Percentiles rank a stretch among this genome's conserved stretches.
These are phyloP conservation scores for Ruditapes philippinarum DNA, from an alignment of 1,140 invertebrate genomes.

Conservation along the genomic window DNA sequence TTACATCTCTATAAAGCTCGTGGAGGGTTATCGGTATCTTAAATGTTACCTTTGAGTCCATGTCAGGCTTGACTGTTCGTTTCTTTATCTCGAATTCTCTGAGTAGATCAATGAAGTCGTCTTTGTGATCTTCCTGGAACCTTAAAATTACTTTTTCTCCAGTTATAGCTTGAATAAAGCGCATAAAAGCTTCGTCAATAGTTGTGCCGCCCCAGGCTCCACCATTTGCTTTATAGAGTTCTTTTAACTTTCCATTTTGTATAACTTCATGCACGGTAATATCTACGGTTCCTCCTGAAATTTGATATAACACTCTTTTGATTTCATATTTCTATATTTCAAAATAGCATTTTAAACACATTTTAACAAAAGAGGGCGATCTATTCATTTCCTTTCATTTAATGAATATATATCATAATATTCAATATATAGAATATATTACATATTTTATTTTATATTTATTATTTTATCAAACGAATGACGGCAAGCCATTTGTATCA, in stretches of 20 bases:
- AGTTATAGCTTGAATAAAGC: constrained; percentile 38
- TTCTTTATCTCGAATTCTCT: constrained; percentile 61
- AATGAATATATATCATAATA: no score
- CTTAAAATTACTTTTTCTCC: constrained; percentile 14
- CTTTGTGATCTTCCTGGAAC: constrained; percentile 39
- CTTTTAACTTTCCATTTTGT: constrained; percentile 48
- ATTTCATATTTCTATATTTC: no score
- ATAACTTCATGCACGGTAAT: no score
- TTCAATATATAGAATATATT: no score
- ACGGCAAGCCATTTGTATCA: no score
- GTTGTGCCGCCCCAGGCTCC: constrained; percentile 69
- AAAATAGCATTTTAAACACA: no score
- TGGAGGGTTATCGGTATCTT: constrained; percentile 16
- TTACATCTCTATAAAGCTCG: not conserved
- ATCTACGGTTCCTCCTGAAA: no score
- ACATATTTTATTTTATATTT: no score
- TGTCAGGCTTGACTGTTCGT: constrained; percentile 2
- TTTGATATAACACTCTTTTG: no score
- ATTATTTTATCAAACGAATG: no score
- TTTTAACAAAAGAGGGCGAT: no score
- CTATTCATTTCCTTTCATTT: no score
- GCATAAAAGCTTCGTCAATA: constrained; percentile 53
- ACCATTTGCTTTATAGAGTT: constrained; percentile 63
- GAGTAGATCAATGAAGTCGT: constrained; percentile 45
- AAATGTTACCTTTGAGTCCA: constrained; percentile 11